Base-by-base conservation (phyloP, 2,888 invertebrate genomes). In the Stenodema calcarata region DNA sequence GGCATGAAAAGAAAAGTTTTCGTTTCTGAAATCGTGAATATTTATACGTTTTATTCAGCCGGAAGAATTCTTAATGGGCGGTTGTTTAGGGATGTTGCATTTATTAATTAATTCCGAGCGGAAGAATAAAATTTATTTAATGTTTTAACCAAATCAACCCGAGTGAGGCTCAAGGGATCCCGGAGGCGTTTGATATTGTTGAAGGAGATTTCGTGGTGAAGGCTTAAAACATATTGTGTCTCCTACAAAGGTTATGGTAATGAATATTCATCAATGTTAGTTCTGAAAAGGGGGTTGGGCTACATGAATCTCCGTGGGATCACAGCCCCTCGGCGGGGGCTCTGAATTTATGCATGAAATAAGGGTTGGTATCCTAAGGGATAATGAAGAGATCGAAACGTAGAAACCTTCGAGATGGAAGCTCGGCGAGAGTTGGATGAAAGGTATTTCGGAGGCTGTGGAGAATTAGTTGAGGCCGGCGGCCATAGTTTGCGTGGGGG, bases 261-360 rank as follows among this genome's bases (percentile, higher is more conserved):
- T 78, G 78, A 78, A 78, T 78, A 78, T 78, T 78, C 78, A 78
- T 78, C 78, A 44, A 78, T 44, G 44, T 44, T 44, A 44, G 78
- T 42, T 27, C 23, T 44, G n/a, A 16, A 41, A 28, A 42, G 44
- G 78, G n/a, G 42, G 78, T 23, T 41, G 27, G n/a, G 78, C 27
- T 23, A 78, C 44, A 42, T 28, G 80, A 81, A 62, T 54, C 62
- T 81, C 80, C 80, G 54, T 69, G 62, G 82, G 62, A 82, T 82
- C 69, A 69, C 35, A 42, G 82, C n/a, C 27, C 50, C 54, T 35
- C 73, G 62, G 70, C 35, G 82, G 69, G 35, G 54, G 16, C 47
- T 82, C 42, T 62, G 70, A 82, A 82, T 82, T 82, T 82, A 82
- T 82, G 62, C 82, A 82, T 82, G 82, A 82, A 82, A 82, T 69